Evolutionary conservation across 2,797 vertebrate species (phyloP).

Genomic region (Sphenopsis melanotis): DNA sequence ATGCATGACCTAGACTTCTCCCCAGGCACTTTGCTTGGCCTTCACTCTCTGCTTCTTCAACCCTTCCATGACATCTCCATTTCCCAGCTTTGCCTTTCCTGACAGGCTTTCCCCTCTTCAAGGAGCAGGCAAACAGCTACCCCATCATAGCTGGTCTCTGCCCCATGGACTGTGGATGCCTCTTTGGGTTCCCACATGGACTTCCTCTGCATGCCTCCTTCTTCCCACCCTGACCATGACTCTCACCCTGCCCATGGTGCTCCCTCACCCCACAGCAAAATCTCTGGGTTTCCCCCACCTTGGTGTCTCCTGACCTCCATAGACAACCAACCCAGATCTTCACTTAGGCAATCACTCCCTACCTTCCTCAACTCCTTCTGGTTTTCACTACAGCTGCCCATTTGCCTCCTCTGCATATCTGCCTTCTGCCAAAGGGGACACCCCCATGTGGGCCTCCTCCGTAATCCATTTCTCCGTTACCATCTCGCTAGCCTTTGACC

Average conservation of each 20-base stretch:
- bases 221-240: background rate
- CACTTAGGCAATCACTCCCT: background rate
- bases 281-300: background rate
- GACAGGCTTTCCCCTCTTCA: background rate
- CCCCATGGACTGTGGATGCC: no score
- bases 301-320: accelerated
- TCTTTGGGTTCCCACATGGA: background rate
- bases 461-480: background rate
- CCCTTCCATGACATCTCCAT: accelerated
- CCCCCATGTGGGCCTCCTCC: accelerated
- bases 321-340: background rate
- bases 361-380: background rate
- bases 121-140: background rate
- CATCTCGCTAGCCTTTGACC: background rate
- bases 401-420: background rate
- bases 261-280: background rate
- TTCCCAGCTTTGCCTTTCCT: background rate
- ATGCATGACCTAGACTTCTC: background rate
- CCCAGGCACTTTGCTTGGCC: background rate
- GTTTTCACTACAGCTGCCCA: background rate
- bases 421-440: background rate
- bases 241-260: background rate
- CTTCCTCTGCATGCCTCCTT: background rate
- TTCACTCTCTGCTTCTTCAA: background rate
- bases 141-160: background rate